Evolutionary conservation across 2,888 invertebrate species (phyloP), one percentile per base, ranked within the genome.

Genomic region (Cephalotes varians): DNA sequence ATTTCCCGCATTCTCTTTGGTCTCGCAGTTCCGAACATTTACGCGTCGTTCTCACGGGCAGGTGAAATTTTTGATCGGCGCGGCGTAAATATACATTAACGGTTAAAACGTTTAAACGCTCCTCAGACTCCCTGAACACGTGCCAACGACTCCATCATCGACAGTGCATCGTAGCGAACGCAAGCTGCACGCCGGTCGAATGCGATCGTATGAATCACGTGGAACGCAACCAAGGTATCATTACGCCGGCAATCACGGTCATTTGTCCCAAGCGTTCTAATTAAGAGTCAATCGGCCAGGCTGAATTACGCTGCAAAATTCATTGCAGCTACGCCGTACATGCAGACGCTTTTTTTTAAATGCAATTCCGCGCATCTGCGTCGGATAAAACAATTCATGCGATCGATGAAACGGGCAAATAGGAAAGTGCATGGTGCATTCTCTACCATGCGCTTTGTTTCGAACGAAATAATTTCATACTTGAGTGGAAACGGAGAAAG

Each of bases 181-280:
- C 71, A 60, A 62, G 62, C 79, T 80, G 80, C 87, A 82, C 79
- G 80, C 81, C 81, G 86, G 69, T 60, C 79, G 65, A 67, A 56
- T 56, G 81, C 83, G 82, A 64, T 79, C 85, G 90, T 84, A 91
- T 90, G 89, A 90, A 90, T 90, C 88, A 91, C 79, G 85, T 81
- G 88, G 87, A 83, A 85, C 88, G 83, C 87, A 86, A 85, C 80
- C 82, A 82, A 81, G 88, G 88, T 90, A 90, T 90, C 88, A 90
- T 90, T 90, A 90, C 84, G 83, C 49, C 44, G 86, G 84, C 86
- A 91, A 90, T 91, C 91, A 91, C 85, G 83, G 89, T 86, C 85
- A 85, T 90, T 89, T 86, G 88, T 85, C 81, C 77, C 81, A 82
- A 83, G 84, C 82, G 84, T 88, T 86, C 89, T 91, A 91, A 90